phyloP scores from a whole-genome alignment of 2,797 vertebrate species.

The Sparus aurata region DNA sequence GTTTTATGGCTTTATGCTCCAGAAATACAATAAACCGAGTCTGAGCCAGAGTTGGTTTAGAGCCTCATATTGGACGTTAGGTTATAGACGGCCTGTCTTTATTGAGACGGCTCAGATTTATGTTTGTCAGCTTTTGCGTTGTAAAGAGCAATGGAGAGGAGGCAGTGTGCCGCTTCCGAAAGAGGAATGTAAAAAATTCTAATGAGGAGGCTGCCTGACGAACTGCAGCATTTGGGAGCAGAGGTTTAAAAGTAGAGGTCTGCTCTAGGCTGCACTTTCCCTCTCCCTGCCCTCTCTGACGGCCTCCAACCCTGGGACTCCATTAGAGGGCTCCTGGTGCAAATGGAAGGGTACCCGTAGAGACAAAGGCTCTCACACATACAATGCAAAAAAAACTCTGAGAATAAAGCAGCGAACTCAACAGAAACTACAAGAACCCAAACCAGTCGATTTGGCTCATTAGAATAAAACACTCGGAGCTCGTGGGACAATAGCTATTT shows the following conservation, averaged over 20 bases:
- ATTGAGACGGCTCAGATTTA: conserved; percentile 28
- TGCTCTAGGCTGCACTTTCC: conserved; percentile 78
- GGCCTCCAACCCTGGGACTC: conserved; percentile 51
- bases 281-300: conserved; percentile 54
- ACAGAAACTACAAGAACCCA: conserved; percentile 2
- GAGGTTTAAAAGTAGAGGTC: conserved; percentile 68
- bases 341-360: conserved; percentile 58
- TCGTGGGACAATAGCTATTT: conserved; percentile 30
- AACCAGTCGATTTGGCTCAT: conserved; percentile 25
- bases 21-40: conserved; percentile 33
- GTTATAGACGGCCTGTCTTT: conserved; percentile 50
- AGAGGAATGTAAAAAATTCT: conserved; percentile 80
- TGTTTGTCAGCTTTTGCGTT: conserved; percentile 46
- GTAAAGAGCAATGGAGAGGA: conserved; percentile 50
- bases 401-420: conserved; percentile 19
- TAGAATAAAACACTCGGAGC: conserved; percentile 23
- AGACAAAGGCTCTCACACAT: conserved; percentile 14
- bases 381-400: conserved; percentile 8
- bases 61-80: conserved; percentile 27
- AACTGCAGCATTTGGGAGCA: conserved; percentile 61
- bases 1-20: conserved; percentile 29
- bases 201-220: conserved; percentile 72
- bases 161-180: conserved; percentile 58
- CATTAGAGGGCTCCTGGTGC: conserved; percentile 67
- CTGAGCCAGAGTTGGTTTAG: conserved; percentile 33